These are phyloP conservation scores for Himalopsyche phryganea DNA, from an alignment of 1,140 invertebrate species.

Conservation along the genomic window DNA sequence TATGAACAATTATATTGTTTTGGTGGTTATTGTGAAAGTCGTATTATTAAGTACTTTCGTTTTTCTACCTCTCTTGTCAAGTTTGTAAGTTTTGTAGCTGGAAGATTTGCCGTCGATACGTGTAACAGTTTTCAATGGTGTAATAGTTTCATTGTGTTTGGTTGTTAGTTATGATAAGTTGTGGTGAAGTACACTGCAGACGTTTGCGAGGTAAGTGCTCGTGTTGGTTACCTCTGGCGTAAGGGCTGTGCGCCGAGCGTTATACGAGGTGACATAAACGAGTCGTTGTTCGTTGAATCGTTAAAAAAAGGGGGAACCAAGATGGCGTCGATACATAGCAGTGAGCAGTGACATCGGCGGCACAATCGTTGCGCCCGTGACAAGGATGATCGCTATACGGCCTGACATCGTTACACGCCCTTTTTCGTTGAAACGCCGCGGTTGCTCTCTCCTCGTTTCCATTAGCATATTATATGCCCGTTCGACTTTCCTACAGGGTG, in stretches of 20 bases:
- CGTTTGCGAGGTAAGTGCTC: too few relatives aligned
- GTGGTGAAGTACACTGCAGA: too few relatives aligned
- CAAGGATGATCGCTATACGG: slow-evolving; percentile 22
- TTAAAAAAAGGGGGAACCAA: slow-evolving; percentile 16
- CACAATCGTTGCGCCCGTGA: slow-evolving; percentile 8
- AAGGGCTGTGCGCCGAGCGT: slow-evolving; percentile 4
- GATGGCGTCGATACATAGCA: slow-evolving; percentile 8
- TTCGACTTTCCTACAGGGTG: slow-evolving; percentile 6
- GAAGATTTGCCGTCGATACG: too few relatives aligned
- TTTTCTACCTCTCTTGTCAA: too few relatives aligned
- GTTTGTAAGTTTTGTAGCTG: too few relatives aligned
- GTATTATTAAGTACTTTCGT: too few relatives aligned
- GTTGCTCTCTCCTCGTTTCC: slow-evolving; percentile 10
- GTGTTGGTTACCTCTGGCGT: too few relatives aligned
- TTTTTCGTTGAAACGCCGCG: slow-evolving; percentile 16
- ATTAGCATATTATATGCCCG: slow-evolving; percentile 20
- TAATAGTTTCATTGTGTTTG: too few relatives aligned
- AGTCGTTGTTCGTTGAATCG: slow-evolving; percentile 20
- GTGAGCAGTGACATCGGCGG: not conserved
- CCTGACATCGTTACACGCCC: slow-evolving; percentile 19
- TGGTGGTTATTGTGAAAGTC: too few relatives aligned
- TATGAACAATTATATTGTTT: too few relatives aligned
- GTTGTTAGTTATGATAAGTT: too few relatives aligned
- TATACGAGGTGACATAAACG: slow-evolving; percentile 24
- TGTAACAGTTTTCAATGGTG: too few relatives aligned